Percentiles rank a stretch among this genome's conserved stretches.
Conservation (phyloP, 2,113 vertebrate genomes). For the Marcusenius ussheri region DNA sequence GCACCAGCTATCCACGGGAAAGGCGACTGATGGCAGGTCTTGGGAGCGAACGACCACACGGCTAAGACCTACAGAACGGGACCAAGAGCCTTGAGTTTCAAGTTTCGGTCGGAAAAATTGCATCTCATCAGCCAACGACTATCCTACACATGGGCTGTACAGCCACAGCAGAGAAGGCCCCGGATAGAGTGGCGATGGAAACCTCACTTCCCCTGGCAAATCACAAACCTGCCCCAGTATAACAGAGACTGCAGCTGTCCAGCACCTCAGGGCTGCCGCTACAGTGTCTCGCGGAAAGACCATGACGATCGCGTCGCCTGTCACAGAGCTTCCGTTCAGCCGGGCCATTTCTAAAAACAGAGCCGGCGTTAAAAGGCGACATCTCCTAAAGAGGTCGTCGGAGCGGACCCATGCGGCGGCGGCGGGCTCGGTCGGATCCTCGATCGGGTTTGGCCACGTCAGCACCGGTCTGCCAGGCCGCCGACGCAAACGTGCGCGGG, state of each 20-base stretch:
- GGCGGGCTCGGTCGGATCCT: background rate
- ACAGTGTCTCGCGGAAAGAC: background rate
- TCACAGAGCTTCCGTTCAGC: background rate
- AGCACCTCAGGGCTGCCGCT: background rate
- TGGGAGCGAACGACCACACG: background rate
- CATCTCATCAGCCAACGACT: background rate
- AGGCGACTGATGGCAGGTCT: background rate
- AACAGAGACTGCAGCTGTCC: background rate
- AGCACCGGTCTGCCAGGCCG: background rate
- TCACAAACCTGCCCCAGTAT: background rate
- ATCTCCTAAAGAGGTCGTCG: background rate
- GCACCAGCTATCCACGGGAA: background rate
- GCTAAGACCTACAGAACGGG: background rate
- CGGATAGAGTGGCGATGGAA: background rate
- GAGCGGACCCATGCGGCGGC: background rate
- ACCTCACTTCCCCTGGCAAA: background rate
- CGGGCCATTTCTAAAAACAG: background rate
- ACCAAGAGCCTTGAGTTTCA: background rate
- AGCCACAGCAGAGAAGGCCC: background rate
- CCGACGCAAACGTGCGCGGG: background rate
- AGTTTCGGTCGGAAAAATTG: background rate
- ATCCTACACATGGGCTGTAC: background rate
- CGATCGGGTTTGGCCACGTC: background rate
- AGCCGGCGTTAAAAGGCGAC: background rate
- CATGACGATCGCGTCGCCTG: background rate